Conservation (phyloP, 2,797 vertebrate genomes). For the Glyptemys insculpta region DNA sequence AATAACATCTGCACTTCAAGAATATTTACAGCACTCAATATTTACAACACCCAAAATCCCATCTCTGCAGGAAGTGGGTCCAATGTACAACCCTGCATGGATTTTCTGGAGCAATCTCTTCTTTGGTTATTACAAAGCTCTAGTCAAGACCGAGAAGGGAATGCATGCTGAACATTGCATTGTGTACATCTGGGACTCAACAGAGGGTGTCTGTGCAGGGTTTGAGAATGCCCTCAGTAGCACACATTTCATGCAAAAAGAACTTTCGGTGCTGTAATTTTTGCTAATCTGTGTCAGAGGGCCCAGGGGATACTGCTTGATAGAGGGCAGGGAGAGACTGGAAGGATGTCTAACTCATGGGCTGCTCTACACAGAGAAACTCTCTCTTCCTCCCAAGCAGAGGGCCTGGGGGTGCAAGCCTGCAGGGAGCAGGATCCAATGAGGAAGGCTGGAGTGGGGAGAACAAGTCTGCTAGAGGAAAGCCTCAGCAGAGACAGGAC, state of each 20-base stretch:
- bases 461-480: neutral
- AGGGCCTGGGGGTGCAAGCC: neutral
- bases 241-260: neutral
- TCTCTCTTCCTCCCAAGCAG: neutral
- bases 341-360: neutral
- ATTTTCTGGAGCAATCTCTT: neutral
- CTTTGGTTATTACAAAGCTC: neutral
- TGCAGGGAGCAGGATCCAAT: neutral
- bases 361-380: neutral
- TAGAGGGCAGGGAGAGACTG: neutral
- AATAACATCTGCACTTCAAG: fast-evolving
- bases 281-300: constrained; percentile 7
- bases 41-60: neutral
- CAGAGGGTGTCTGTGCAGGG: neutral
- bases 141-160: neutral
- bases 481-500: neutral
- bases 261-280: constrained; percentile 47
- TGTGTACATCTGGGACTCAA: neutral
- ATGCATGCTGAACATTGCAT: neutral
- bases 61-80: neutral
- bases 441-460: too few relatives aligned
- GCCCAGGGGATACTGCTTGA: neutral
- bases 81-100: neutral
- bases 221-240: constrained; percentile 5
- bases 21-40: neutral